A percentile compares a stretch with the other conserved stretches of the same genome.
Conservation (phyloP, 2,113 vertebrate species). For the Trichechus manatus region DNA sequence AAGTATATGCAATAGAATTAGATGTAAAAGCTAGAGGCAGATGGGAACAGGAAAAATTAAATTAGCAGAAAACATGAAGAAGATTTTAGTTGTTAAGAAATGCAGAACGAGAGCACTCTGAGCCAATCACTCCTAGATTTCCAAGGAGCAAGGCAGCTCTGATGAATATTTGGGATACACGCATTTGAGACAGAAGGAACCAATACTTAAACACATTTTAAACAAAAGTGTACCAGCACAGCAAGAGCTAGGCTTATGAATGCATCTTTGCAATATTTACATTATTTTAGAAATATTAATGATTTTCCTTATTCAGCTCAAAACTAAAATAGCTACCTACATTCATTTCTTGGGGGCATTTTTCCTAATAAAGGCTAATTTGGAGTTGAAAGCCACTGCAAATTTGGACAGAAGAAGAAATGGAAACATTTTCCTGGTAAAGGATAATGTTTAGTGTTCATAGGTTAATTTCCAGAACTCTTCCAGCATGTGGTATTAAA, state of each 20-base stretch:
- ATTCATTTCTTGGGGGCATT: background rate
- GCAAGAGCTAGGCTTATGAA: background rate
- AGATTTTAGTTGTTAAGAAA: background rate
- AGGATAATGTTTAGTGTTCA: background rate
- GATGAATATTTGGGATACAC: background rate
- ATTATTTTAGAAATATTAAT: slow-evolving; percentile 18
- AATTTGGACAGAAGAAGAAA: slow-evolving; percentile 23
- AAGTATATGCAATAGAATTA: background rate
- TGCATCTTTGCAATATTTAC: background rate
- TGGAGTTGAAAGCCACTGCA: background rate
- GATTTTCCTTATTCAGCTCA: background rate
- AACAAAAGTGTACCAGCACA: background rate
- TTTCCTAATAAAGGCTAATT: background rate
- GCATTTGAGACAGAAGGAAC: background rate
- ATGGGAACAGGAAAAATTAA: background rate
- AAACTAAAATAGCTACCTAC: background rate
- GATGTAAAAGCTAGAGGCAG: background rate
- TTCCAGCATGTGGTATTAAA: background rate
- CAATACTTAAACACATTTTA: slow-evolving; percentile 32
- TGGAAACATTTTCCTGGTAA: background rate
- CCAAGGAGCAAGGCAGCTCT: background rate
- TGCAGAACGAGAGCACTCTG: background rate
- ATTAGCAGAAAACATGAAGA: slow-evolving; percentile 13
- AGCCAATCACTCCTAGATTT: background rate
- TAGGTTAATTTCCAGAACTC: background rate